Conservation (phyloP, 2,797 vertebrate species). For the Triplophysa yarkandensis region DNA sequence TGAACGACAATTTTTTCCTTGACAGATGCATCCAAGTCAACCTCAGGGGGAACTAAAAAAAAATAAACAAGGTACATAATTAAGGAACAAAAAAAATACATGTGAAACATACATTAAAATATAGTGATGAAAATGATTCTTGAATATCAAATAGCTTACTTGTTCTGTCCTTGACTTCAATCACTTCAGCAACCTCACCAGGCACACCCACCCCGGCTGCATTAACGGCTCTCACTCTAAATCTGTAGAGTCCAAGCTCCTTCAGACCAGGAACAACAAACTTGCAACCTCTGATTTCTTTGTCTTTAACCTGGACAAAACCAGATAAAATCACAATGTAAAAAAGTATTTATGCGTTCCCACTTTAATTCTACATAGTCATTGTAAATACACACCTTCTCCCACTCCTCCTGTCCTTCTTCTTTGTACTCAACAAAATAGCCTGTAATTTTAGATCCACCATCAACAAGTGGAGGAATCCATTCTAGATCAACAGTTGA, state of each 20-base stretch:
- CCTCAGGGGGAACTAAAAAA: conserved; percentile 87
- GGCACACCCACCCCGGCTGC: conserved; percentile 91
- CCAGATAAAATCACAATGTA: too few relatives aligned
- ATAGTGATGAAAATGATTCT: too few relatives aligned
- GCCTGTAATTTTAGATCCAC: conserved; percentile 94
- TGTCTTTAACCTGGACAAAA: conserved; percentile 88
- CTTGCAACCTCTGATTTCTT: conserved; percentile 95
- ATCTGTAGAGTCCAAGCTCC: conserved; percentile 91
- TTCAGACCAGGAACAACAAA: conserved; percentile 90
- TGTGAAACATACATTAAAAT: conserved; percentile 2
- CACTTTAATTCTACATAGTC: neutral
- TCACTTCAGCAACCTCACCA: conserved; percentile 88
- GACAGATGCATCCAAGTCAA: conserved; percentile 92
- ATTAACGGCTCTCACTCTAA: conserved; percentile 94
- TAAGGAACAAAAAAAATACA: conserved; percentile 1
- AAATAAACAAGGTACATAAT: neutral
- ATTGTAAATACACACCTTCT: conserved; percentile 76
- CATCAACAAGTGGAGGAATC: conserved; percentile 88
- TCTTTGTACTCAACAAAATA: conserved; percentile 97
- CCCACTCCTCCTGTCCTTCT: conserved; percentile 86
- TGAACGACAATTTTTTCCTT: conserved; percentile 97
- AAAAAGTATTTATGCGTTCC: neutral
- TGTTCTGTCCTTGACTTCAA: conserved; percentile 95
- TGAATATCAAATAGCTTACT: conserved; percentile 75
- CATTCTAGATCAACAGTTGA: conserved; percentile 96